phyloP scores from a whole-genome alignment of 2,113 vertebrate species.

The Aegithalos caudatus region DNA sequence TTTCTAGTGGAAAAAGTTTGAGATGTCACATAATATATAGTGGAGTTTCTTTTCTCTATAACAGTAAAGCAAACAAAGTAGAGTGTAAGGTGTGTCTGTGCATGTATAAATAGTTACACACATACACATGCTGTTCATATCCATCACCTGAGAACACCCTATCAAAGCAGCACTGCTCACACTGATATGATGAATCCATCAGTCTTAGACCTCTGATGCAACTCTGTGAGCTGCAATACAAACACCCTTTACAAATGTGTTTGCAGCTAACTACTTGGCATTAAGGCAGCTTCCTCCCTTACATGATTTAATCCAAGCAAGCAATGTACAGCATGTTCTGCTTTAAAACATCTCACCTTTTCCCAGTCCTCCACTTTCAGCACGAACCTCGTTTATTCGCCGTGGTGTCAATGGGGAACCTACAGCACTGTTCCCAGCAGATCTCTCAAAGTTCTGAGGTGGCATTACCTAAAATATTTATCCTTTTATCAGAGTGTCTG shows the following conservation, averaged over 20 bases:
- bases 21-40: neutral
- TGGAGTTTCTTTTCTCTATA: neutral
- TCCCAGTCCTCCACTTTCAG: conserved; percentile 67
- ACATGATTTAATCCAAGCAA: neutral
- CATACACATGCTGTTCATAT: no score
- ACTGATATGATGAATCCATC: neutral
- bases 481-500: neutral
- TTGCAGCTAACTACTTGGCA: accelerated
- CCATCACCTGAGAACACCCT: neutral
- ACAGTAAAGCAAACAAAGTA: neutral
- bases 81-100: accelerated
- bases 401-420: conserved; percentile 69
- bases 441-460: conserved; percentile 84
- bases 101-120: neutral
- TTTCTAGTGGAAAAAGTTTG: neutral
- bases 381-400: conserved; percentile 74
- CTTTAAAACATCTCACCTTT: conserved; percentile 68
- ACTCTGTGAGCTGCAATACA: neutral
- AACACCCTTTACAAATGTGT: neutral
- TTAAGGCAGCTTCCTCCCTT: neutral
- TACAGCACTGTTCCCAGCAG: conserved; percentile 51
- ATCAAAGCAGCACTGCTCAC: neutral
- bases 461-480: conserved; percentile 85
- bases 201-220: no score
- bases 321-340: neutral